Conservation (phyloP, 2,888 invertebrate species). For the Encarsia formosa region DNA sequence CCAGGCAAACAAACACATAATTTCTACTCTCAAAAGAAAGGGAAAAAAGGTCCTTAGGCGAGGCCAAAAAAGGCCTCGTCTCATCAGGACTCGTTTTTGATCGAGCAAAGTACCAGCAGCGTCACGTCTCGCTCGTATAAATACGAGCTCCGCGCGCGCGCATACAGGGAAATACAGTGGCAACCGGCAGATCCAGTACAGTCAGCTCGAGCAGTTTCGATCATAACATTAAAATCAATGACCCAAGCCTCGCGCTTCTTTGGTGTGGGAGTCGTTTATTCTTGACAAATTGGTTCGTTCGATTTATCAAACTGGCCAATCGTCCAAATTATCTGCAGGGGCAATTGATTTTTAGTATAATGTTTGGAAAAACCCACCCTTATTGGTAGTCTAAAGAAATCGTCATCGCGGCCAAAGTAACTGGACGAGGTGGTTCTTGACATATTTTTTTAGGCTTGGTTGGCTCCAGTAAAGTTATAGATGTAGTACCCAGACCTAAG, state of each 20-base stretch:
- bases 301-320: conserved; percentile 12
- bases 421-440: too few species aligned
- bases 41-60: not conserved
- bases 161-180: conserved; percentile 35
- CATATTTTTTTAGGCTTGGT: not conserved
- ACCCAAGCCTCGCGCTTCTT: not conserved
- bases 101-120: too few species aligned
- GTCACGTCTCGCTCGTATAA: conserved; percentile 7
- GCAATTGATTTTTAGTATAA: conserved; percentile 26
- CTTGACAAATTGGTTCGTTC: conserved; percentile 11
- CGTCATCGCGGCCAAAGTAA: too few species aligned
- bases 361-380: not conserved
- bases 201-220: conserved; percentile 35
- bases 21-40: too few species aligned
- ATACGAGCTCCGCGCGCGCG: too few species aligned
- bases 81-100: conserved; percentile 14
- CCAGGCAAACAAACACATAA: too few species aligned
- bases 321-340: conserved; percentile 23
- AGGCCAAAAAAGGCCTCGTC: too few species aligned
- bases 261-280: not conserved
- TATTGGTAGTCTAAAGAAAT: not conserved
- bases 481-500: conserved; percentile 18
- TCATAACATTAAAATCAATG: conserved; percentile 33
- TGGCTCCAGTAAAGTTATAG: not conserved
- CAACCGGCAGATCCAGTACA: conserved; percentile 35